A percentile compares a stretch with the other conserved stretches of the same genome.
Conservation (phyloP, 2,888 invertebrate genomes). For the Drosophila kuntzei region DNA sequence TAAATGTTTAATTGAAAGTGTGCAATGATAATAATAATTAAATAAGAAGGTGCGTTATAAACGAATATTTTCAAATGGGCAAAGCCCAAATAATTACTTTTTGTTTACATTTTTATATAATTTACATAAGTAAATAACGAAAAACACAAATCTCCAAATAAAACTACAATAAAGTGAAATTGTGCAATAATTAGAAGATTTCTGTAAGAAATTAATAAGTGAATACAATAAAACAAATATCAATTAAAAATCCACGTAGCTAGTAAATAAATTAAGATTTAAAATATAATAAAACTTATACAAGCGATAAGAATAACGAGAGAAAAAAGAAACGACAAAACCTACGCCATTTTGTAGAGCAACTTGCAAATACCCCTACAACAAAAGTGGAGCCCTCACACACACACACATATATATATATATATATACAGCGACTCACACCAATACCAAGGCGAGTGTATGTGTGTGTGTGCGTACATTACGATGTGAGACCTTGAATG, state of each 20-base stretch:
- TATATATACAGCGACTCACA: constrained; percentile 8
- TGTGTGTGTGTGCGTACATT: constrained; percentile 17
- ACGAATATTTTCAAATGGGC: constrained; percentile 59
- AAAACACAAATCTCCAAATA: neutral
- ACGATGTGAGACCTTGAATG: constrained; percentile 55
- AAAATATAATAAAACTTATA: constrained; percentile 27
- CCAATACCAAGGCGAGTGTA: constrained; percentile 20
- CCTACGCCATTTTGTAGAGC: constrained; percentile 39
- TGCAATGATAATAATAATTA: constrained; percentile 41
- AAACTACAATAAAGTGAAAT: constrained; percentile 41
- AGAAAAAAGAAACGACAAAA: constrained; percentile 21
- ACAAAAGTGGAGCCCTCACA: constrained; percentile 7
- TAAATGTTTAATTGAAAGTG: constrained; percentile 1
- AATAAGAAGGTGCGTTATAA: constrained; percentile 41
- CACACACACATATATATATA: constrained; percentile 24
- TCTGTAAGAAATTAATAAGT: constrained; percentile 68
- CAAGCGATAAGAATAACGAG: constrained; percentile 22
- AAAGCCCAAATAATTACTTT: constrained; percentile 63
- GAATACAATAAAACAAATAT: constrained; percentile 30
- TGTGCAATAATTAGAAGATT: constrained; percentile 71
- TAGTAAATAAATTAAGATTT: constrained; percentile 37
- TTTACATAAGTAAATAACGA: constrained; percentile 31
- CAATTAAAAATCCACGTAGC: constrained; percentile 45
- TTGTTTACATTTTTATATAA: constrained; percentile 54
- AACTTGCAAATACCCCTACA: constrained; percentile 36